Evolutionary conservation across 2,113 vertebrate genomes (phyloP).

Genomic region (Eurystomus gularis): DNA sequence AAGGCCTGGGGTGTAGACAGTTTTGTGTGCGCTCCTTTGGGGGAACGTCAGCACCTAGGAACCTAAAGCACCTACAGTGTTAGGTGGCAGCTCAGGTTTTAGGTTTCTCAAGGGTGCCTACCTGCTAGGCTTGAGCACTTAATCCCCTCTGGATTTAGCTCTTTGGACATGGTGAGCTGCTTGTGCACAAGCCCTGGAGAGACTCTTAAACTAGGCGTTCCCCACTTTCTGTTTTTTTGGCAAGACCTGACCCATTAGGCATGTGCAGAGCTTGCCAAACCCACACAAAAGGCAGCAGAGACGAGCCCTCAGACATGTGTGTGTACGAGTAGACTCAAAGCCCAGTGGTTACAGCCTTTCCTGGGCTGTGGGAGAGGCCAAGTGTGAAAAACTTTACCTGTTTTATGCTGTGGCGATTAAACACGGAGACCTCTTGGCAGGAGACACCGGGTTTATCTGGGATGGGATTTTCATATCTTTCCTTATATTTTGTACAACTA

Average conservation of each 20-base stretch:
- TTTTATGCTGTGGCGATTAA: background rate
- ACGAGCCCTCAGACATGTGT: slow-evolving; percentile 31
- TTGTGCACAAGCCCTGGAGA: background rate
- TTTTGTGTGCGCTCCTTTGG: background rate
- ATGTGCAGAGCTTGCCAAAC: slow-evolving; percentile 51
- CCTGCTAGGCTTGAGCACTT: slow-evolving; percentile 1
- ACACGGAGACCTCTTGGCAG: background rate
- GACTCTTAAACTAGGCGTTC: slow-evolving; percentile 27
- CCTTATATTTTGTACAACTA: background rate
- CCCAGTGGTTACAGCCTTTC: background rate
- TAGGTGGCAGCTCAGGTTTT: slow-evolving; percentile 51
- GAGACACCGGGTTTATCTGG: background rate
- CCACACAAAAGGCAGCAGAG: slow-evolving; percentile 57
- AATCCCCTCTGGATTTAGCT: slow-evolving; percentile 40
- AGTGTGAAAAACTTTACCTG: background rate
- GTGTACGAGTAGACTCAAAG: background rate
- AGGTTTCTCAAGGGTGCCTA: slow-evolving; percentile 42
- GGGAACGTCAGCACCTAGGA: background rate
- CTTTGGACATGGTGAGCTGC: slow-evolving; percentile 26
- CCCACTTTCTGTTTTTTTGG: background rate
- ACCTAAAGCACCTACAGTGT: background rate
- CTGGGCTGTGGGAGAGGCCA: slow-evolving; percentile 15
- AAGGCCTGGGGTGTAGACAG: background rate
- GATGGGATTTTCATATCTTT: background rate
- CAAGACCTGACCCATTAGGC: slow-evolving; percentile 4